Evolutionary conservation across 2,797 vertebrate species (phyloP), one percentile per base, ranked within the genome.

Genomic region (Gouania willdenowi): DNA sequence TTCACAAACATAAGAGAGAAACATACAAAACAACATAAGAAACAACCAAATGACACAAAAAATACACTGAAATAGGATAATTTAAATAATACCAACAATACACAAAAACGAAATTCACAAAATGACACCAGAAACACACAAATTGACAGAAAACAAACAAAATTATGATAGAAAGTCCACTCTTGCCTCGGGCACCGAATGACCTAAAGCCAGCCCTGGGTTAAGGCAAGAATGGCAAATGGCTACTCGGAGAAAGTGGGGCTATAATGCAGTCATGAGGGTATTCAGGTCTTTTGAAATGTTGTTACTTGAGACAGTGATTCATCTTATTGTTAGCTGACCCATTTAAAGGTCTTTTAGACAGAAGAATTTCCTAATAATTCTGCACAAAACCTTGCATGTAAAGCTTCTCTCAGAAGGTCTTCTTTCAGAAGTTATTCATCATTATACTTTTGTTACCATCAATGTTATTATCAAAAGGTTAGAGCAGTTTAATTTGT

Each of bases 261-360:
- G 20, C 42, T 4, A 8, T 1, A 34, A 56, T 32, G 23, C 14
- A 32, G 46, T 6, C 15, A 26, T 40, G 8, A 11, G 9, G 4
- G 19, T 19, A 5, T 19, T n/a, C 5, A n/a, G n/a, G 7, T 3
- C 5, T 41, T 55, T 66, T 51, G 33, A 25, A 24, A 19, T 44
- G 73, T 76, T 70, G 56, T 77, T 24, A 38, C 18, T 22, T 42
- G 27, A 57, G 44, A 51, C 40, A 8, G 23, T 66, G 62, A 68
- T 60, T 76, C 56, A 66, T 62, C 71, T 41, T 50, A 40, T 33
- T 41, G 36, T 26, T 14, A 8, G 22, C 50, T 71, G 80, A 71
- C 67, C 47, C 68, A 70, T 52, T 71, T 71, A 39, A 28, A 56
- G 54, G 73, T 24, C 27, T 75, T 77, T 73, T 48, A 66, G 45